Evolutionary conservation across 2,888 invertebrate species (phyloP).

Genomic region (Hirtodrosophila cameraria): DNA sequence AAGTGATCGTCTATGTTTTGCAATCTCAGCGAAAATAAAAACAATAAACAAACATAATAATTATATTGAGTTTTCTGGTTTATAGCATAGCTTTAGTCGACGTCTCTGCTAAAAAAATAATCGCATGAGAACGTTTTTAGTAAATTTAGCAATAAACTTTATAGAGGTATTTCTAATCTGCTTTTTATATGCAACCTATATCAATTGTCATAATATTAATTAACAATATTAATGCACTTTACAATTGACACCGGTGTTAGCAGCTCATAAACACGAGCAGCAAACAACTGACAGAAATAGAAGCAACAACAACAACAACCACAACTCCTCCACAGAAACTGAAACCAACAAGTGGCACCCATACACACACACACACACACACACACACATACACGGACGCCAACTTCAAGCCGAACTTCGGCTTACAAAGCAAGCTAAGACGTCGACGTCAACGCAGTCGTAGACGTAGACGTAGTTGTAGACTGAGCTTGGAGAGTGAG

Average conservation of each 20-base stretch:
- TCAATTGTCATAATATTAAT: slow-evolving; percentile 18
- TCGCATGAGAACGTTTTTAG: too few species aligned
- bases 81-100: too few species aligned
- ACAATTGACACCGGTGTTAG: slow-evolving; percentile 50
- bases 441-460: slow-evolving; percentile 5
- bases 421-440: slow-evolving; percentile 14
- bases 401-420: slow-evolving; percentile 19
- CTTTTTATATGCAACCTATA: background rate
- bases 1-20: too few species aligned
- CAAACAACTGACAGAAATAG: slow-evolving; percentile 10
- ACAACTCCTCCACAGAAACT: slow-evolving; percentile 18
- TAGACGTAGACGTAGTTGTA: slow-evolving; percentile 7
- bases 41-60: too few species aligned
- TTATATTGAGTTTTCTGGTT: too few species aligned
- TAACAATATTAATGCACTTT: slow-evolving; percentile 42
- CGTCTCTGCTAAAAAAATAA: too few species aligned
- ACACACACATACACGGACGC: slow-evolving; percentile 1
- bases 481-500: slow-evolving; percentile 46
- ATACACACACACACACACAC: slow-evolving; percentile 5
- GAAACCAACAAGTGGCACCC: slow-evolving; percentile 53
- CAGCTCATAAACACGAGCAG: slow-evolving; percentile 47
- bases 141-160: background rate
- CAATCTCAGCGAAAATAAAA: too few species aligned
- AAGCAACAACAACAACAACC: slow-evolving; percentile 7
- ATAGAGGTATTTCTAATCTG: slow-evolving; percentile 2